Base-by-base conservation (phyloP, 2,888 invertebrate genomes). In the Chrysopilus asiliformis region DNA sequence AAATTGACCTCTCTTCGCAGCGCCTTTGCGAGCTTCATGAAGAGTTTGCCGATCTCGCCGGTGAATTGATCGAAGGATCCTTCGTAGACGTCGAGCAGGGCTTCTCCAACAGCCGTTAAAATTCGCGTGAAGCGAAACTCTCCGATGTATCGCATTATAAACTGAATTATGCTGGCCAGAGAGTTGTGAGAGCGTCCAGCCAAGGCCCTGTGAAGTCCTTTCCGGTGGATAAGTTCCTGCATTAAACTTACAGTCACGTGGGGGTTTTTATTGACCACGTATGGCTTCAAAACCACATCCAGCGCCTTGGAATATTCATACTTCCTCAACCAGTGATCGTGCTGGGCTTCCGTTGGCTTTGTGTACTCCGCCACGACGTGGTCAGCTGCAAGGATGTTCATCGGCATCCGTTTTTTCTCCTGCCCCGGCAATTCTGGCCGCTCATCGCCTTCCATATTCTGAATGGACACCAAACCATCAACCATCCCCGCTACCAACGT, bases 401-500 rank as follows among this genome's bases (percentile, higher is more conserved):
- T 58, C 51, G 2, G 59, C 52, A 6, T 53, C 47, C 13, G 13
- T 74, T 47, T 70, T 70, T 27, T 58, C 47, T 42, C 37, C 52
- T 58, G 44, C 58, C 58, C 38, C 52, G 50, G 42, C 57, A 57
- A 2, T 46, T 53, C 32, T 52, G 58, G 7, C 4, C 31, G 2
- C 6, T 42, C 62, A 30, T 68, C 68, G 42, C 76, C 72, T 51
- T 81, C 81, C 55, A 83, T 70, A 54, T 83, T 75, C 51, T 79
- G 76, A 40, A 95, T 77, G 7, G 90, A 89, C 44, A 97, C 74
- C 29, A 93, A 68, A 29, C 94, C 94, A 65, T 93, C 90, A 7
- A 84, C 76, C 79, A 93, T 86, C 16, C 95, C 97, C 17, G 83
- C 87, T 6, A 82, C 89, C 43, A 97, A 56, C 1, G 84, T 79